Conservation (phyloP, 2,113 vertebrate species). For the Chunga burmeisteri region DNA sequence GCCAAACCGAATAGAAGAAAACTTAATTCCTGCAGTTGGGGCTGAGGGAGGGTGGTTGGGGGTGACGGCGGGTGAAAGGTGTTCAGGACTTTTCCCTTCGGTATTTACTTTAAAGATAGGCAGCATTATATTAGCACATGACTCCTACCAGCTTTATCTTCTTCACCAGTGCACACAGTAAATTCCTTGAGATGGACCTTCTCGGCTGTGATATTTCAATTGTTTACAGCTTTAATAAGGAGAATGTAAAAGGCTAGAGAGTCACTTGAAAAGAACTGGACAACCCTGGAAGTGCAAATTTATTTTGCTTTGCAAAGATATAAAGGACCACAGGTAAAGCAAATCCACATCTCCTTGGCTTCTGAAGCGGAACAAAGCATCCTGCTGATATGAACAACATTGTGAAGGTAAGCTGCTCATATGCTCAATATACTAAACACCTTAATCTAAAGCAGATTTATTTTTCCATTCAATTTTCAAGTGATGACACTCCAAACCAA, state of each 20-base stretch:
- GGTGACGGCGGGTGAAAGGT: not conserved
- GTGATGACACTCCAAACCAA: not conserved
- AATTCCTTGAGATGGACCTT: not conserved
- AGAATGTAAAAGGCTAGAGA: not conserved
- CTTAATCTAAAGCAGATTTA: conserved; percentile 56
- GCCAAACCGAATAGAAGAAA: not conserved
- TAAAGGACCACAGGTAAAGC: not conserved
- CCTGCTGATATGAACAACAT: conserved; percentile 43
- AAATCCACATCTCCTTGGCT: conserved; percentile 1
- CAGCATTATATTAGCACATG: not conserved
- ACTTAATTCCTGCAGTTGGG: not conserved
- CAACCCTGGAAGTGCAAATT: not conserved
- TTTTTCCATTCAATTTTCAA: conserved; percentile 48
- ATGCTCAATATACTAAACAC: conserved; percentile 21
- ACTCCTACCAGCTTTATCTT: not conserved
- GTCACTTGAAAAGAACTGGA: not conserved
- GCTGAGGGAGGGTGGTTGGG: not conserved
- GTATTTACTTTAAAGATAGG: not conserved
- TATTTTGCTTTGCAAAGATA: not conserved
- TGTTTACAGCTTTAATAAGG: not conserved
- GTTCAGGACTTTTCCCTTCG: not conserved
- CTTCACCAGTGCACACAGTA: not conserved
- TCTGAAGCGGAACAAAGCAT: conserved; percentile 37
- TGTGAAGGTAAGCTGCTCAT: conserved; percentile 33
- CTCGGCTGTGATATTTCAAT: not conserved